A percentile compares a stretch with the other conserved stretches of the same genome.
Evolutionary conservation across 2,113 vertebrate species (phyloP).

Genomic region (Brachypteracias leptosomus): DNA sequence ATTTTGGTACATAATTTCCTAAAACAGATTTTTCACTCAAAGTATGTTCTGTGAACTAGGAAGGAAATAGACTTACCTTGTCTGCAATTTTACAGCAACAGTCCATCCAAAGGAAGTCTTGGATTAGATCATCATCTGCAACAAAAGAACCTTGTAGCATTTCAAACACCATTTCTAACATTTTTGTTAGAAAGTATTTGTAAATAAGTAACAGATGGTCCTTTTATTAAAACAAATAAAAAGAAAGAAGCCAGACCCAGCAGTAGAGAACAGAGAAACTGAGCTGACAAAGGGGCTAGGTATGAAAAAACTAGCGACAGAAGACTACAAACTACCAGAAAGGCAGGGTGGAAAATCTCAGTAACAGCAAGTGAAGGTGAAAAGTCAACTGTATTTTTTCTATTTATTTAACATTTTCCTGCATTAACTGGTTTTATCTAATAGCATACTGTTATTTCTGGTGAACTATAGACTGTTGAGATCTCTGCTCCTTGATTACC

Average conservation of each 20-base stretch:
- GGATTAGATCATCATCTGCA: constrained; percentile 90
- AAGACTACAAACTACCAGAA: not conserved
- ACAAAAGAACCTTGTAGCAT: constrained; percentile 58
- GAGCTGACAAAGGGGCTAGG: not conserved
- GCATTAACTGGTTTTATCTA: not conserved
- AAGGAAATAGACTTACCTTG: constrained; percentile 78
- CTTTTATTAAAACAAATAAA: not conserved
- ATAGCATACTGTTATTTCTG: not conserved
- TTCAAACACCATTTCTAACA: constrained; percentile 1
- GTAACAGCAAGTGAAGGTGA: not conserved
- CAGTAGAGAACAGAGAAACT: not conserved
- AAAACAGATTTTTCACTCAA: not conserved
- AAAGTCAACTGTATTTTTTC: not conserved
- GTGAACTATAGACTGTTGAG: not conserved
- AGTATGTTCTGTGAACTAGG: not conserved
- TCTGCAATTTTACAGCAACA: constrained; percentile 93
- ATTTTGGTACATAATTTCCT: not conserved
- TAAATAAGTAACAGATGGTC: not conserved
- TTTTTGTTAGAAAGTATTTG: not conserved
- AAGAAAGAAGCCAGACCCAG: not conserved
- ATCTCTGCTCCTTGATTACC: not conserved
- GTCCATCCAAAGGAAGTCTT: constrained; percentile 95
- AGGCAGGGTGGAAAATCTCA: not conserved
- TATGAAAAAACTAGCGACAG: not conserved
- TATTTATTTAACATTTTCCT: not conserved